Evolutionary conservation across 2,797 vertebrate genomes (phyloP).

Genomic region (Yasuhikotakia modesta): DNA sequence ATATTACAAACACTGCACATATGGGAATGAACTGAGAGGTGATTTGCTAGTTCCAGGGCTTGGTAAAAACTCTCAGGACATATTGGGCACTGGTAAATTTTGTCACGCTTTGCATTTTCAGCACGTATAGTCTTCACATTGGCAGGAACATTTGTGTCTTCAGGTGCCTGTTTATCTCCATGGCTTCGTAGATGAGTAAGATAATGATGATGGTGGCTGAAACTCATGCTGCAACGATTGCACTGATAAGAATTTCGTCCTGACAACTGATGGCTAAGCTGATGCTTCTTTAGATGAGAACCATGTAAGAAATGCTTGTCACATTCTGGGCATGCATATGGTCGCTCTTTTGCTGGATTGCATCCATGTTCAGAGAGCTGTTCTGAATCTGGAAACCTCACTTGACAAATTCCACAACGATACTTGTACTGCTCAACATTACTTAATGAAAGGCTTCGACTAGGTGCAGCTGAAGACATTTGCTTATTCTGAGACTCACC

Average conservation of each 20-base stretch:
- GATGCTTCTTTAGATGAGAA: conserved; percentile 79
- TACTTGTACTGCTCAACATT: conserved; percentile 68
- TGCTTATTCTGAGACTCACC: conserved; percentile 31
- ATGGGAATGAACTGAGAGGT: conserved; percentile 71
- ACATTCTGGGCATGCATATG: conserved; percentile 73
- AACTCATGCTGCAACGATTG: conserved; percentile 71
- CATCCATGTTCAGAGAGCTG: conserved; percentile 79
- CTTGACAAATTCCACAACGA: conserved; percentile 73
- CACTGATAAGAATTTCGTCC: conserved; percentile 68
- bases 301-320: conserved; percentile 76
- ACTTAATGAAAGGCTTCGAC: not conserved
- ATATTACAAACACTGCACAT: conserved; percentile 69
- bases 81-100: conserved; percentile 73
- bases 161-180: conserved; percentile 39
- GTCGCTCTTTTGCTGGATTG: conserved; percentile 69
- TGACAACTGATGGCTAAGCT: conserved; percentile 65
- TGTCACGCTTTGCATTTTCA: conserved; percentile 38
- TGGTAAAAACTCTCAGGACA: conserved; percentile 69
- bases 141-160: conserved; percentile 28
- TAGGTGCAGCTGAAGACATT: conserved; percentile 23
- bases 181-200: conserved; percentile 73
- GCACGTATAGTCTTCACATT: not conserved
- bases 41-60: conserved; percentile 68
- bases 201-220: conserved; percentile 67
- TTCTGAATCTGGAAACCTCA: conserved; percentile 73